Percentiles rank a stretch among this genome's conserved stretches.
These are phyloP conservation scores for Bimastos eiseni DNA, from an alignment of 2,888 invertebrate genomes.

Conservation along the genomic window DNA sequence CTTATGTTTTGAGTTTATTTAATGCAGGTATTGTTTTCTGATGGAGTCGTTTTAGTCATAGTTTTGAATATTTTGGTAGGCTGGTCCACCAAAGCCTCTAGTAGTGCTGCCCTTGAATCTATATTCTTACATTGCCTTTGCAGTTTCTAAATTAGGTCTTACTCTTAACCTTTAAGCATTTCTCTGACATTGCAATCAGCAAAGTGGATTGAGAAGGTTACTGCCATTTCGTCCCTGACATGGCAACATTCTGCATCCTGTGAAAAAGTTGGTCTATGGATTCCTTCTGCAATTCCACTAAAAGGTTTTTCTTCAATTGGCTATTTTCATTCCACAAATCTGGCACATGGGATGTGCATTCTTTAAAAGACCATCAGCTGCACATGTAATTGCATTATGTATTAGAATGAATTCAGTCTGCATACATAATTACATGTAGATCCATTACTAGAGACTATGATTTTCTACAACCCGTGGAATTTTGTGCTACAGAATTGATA, in stretches of 20 bases:
- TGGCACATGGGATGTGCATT: background rate
- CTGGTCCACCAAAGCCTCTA: background rate
- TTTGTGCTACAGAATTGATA: too few relatives aligned
- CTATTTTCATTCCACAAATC: background rate
- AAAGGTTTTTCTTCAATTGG: background rate
- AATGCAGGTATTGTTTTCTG: background rate
- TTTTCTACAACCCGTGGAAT: too few relatives aligned
- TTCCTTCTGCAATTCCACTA: background rate
- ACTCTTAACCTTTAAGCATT: background rate
- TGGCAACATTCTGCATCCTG: background rate
- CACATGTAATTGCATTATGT: background rate
- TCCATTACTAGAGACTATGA: too few relatives aligned
- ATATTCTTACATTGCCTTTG: background rate
- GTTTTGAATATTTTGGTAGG: background rate
- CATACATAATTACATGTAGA: too few relatives aligned
- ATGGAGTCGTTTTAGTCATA: background rate
- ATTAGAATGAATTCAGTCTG: background rate
- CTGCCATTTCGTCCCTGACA: background rate
- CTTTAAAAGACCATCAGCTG: background rate
- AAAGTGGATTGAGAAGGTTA: background rate
- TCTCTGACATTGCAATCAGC: background rate
- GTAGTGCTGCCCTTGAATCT: background rate
- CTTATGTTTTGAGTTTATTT: background rate
- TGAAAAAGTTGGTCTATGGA: background rate
- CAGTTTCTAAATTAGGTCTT: background rate